phyloP scores from a whole-genome alignment of 2,888 invertebrate species.

The Encarsia formosa region DNA sequence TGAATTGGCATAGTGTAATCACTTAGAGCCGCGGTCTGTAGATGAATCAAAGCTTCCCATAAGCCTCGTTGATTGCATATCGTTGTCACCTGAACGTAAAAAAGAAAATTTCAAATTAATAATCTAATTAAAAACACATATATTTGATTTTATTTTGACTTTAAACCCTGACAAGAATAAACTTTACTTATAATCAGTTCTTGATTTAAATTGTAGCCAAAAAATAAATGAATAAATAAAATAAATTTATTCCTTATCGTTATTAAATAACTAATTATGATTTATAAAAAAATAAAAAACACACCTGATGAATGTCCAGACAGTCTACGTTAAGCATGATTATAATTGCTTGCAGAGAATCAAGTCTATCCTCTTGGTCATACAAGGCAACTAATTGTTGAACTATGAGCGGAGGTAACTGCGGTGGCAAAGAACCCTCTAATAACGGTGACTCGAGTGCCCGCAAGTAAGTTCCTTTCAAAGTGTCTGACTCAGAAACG shows the following conservation, averaged over 20 bases:
- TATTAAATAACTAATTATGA: too few species aligned
- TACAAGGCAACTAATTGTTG: constrained; percentile 66
- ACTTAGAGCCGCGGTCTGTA: constrained; percentile 64
- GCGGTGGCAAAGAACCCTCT: constrained; percentile 55
- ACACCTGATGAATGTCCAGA: constrained; percentile 63
- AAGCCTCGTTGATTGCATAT: constrained; percentile 62
- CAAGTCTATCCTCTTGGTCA: constrained; percentile 61
- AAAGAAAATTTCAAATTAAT: too few species aligned
- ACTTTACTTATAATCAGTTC: background rate
- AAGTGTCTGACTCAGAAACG: constrained; percentile 57
- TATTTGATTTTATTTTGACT: background rate
- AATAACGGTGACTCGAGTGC: constrained; percentile 62
- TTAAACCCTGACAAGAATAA: background rate
- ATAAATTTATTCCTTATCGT: too few species aligned
- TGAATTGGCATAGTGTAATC: constrained; percentile 70
- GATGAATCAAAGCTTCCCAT: constrained; percentile 65
- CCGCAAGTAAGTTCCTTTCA: constrained; percentile 64
- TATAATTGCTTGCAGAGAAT: constrained; percentile 67
- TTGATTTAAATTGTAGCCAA: too few species aligned
- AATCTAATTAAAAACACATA: background rate
- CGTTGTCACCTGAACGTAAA: constrained; percentile 55
- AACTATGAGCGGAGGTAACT: constrained; percentile 59
- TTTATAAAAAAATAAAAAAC: background rate
- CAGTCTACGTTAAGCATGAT: constrained; percentile 61
- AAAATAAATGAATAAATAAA: too few species aligned